Conservation (phyloP, 2,797 vertebrate genomes). For the Rhynchonycteris naso region DNA sequence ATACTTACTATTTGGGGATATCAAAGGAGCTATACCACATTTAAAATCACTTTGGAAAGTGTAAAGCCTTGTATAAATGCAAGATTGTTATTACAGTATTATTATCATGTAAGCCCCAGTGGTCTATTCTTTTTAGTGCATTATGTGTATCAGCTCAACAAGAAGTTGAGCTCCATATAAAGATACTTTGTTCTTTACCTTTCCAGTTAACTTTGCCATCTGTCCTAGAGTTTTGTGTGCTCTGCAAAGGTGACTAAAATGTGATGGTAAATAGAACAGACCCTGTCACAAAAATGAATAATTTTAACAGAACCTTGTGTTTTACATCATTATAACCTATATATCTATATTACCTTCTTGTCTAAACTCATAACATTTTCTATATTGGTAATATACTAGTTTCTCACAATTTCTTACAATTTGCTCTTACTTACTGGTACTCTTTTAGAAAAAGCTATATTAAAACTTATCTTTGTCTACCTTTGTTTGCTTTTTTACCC, state of each 20-base stretch:
- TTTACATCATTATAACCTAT: not conserved
- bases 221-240: not conserved
- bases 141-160: slow-evolving; percentile 17
- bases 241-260: not conserved
- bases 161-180: not conserved
- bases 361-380: slow-evolving; percentile 13
- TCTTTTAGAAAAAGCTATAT: not conserved
- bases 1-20: slow-evolving; percentile 57
- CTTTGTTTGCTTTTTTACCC: not conserved
- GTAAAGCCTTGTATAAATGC: slow-evolving; percentile 53
- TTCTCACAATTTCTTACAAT: slow-evolving; percentile 32
- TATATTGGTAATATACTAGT: not conserved
- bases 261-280: not conserved
- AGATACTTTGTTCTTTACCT: slow-evolving; percentile 17
- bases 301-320: not conserved
- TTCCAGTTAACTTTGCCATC: slow-evolving; percentile 4
- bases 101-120: slow-evolving; percentile 25
- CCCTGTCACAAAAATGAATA: slow-evolving; percentile 49
- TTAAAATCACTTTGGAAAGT: slow-evolving; percentile 57
- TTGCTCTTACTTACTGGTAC: not conserved
- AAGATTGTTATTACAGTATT: slow-evolving; percentile 63
- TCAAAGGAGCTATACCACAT: slow-evolving; percentile 57
- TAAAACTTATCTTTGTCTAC: slow-evolving; percentile 10
- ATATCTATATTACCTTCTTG: slow-evolving; percentile 27
- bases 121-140: not conserved